Conservation (phyloP, 2,797 vertebrate genomes). For the Gymnocypris eckloni region DNA sequence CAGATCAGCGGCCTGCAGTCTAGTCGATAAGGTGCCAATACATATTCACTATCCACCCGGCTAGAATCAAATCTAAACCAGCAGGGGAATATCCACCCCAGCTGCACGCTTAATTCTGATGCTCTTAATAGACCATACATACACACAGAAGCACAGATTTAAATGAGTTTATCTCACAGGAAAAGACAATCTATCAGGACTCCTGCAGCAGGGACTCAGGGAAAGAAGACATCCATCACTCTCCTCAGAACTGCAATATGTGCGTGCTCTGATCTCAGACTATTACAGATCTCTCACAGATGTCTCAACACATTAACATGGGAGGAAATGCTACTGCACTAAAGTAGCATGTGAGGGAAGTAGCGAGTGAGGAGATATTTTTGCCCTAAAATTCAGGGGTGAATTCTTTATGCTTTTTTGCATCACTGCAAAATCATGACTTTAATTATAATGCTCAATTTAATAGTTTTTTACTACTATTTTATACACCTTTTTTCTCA, state of each 20-base stretch:
- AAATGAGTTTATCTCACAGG: constrained; percentile 37
- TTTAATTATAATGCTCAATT: neutral
- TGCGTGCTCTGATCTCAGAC: neutral
- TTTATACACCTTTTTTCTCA: neutral
- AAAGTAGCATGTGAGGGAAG: neutral
- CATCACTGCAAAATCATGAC: neutral
- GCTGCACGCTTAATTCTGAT: constrained; percentile 18
- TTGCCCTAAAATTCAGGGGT: neutral
- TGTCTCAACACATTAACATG: neutral
- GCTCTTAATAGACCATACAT: constrained; percentile 20
- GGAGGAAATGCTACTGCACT: neutral
- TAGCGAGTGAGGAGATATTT: neutral
- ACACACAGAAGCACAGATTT: constrained; percentile 11
- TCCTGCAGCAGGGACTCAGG: constrained; percentile 12
- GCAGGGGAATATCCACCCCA: constrained; percentile 38
- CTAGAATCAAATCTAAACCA: constrained; percentile 38
- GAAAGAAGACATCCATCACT: constrained; percentile 28
- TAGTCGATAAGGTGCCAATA: constrained; percentile 47
- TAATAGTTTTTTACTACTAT: neutral
- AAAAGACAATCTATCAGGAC: constrained; percentile 27
- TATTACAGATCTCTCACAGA: neutral
- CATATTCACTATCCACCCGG: constrained; percentile 57
- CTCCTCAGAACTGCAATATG: neutral
- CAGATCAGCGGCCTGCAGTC: constrained; percentile 60
- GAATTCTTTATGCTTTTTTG: neutral